A percentile compares a stretch with the other conserved stretches of the same genome.
phyloP scores from a whole-genome alignment of 1,140 invertebrate genomes.

The Argopecten irradians region DNA sequence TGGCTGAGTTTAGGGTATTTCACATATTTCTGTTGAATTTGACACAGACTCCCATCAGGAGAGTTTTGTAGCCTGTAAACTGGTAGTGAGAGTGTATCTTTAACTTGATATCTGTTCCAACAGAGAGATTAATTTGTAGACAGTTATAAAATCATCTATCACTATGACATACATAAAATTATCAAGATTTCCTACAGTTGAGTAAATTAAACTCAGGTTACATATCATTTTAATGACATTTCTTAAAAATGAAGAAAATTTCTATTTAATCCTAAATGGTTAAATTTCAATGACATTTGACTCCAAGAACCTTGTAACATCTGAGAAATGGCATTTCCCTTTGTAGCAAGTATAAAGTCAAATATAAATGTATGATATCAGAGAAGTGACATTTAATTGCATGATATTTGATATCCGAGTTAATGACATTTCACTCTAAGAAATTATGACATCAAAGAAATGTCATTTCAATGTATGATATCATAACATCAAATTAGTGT shows the following conservation, averaged over 20 bases:
- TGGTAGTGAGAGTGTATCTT: not conserved
- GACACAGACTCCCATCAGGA: not conserved
- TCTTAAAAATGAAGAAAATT: not conserved
- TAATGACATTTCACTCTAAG: too few species aligned
- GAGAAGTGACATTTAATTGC: not conserved
- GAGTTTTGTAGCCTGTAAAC: too few species aligned
- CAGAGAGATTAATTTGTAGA: not conserved
- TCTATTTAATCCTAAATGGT: not conserved
- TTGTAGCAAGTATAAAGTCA: too few species aligned
- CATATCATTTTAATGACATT: not conserved
- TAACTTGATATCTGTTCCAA: not conserved
- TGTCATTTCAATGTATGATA: not conserved
- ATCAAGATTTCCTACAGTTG: not conserved
- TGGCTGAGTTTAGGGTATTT: not conserved
- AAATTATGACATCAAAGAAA: not conserved
- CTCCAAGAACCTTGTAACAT: too few species aligned
- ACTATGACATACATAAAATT: not conserved
- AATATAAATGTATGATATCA: too few species aligned
- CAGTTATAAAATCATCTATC: not conserved
- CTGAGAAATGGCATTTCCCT: not conserved
- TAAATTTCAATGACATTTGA: not conserved
- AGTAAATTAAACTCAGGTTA: not conserved
- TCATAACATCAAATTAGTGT: too few species aligned
- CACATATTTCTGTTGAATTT: not conserved
- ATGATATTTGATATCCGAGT: not conserved